phyloP scores from a whole-genome alignment of 2,797 vertebrate species.

The Rachycentron canadum region DNA sequence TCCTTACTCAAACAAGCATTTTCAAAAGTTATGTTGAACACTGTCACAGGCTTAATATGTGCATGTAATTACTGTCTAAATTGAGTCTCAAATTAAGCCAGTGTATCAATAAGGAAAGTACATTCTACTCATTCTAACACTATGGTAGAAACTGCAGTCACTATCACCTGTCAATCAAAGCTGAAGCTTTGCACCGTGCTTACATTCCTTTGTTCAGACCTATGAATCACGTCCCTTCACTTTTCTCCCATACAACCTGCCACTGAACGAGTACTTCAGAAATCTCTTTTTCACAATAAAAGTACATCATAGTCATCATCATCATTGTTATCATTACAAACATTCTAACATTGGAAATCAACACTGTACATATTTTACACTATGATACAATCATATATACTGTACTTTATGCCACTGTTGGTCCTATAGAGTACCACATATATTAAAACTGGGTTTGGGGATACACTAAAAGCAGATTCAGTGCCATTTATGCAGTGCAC shows the following conservation, averaged over 20 bases:
- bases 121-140: slow-evolving; percentile 79
- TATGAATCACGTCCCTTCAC: slow-evolving; percentile 65
- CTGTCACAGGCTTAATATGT: slow-evolving; percentile 26
- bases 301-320: slow-evolving; percentile 81
- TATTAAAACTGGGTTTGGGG: slow-evolving; percentile 66
- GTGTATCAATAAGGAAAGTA: slow-evolving; percentile 50
- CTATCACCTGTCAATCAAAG: slow-evolving; percentile 82
- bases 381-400: slow-evolving; percentile 88
- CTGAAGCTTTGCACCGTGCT: slow-evolving; percentile 82
- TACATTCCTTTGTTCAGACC: slow-evolving; percentile 86
- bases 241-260: slow-evolving; percentile 60
- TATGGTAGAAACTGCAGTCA: slow-evolving; percentile 81
- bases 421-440: slow-evolving; percentile 77
- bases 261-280: slow-evolving; percentile 73
- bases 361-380: slow-evolving; percentile 89
- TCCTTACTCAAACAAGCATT: neutral
- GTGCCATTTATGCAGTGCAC: slow-evolving; percentile 71
- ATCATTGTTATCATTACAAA: slow-evolving; percentile 83
- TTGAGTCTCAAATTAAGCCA: slow-evolving; percentile 45
- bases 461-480: slow-evolving; percentile 69
- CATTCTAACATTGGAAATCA: slow-evolving; percentile 88
- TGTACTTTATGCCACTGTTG: slow-evolving; percentile 76
- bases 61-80: slow-evolving; percentile 11
- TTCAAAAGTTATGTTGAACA: slow-evolving; percentile 22
- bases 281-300: slow-evolving; percentile 85